Percentiles rank a stretch among this genome's conserved stretches.
Conservation (phyloP, 2,888 invertebrate species). For the Dendrolimus pini region DNA sequence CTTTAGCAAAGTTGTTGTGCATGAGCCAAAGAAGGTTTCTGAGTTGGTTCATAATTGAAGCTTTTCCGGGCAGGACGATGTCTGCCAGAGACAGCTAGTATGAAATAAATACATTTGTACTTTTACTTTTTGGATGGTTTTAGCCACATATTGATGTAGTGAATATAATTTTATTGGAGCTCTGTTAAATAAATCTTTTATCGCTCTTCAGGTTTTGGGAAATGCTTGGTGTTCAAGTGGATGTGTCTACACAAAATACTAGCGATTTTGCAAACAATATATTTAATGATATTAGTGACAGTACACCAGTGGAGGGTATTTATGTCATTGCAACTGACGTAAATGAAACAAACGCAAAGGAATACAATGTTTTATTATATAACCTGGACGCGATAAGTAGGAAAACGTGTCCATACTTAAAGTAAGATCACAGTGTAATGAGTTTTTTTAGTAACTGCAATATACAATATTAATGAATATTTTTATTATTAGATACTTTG, state of each 20-base stretch:
- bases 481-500: slow-evolving; percentile 6
- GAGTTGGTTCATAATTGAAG: no score
- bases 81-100: no score
- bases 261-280: slow-evolving; percentile 4
- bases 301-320: slow-evolving; percentile 8
- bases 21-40: no score
- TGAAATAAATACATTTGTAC: no score
- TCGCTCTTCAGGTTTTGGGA: slow-evolving; percentile 15
- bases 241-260: slow-evolving; percentile 8
- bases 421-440: slow-evolving; percentile 5
- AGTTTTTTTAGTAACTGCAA: neutral
- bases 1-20: no score
- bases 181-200: neutral
- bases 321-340: slow-evolving; percentile 5
- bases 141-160: neutral
- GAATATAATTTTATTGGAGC: no score
- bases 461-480: neutral
- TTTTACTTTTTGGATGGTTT: neutral
- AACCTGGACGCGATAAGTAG: slow-evolving; percentile 5
- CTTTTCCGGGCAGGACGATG: no score
- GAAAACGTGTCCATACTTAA: slow-evolving; percentile 7
- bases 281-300: slow-evolving; percentile 1
- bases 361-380: slow-evolving; percentile 2
- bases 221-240: slow-evolving; percentile 12
- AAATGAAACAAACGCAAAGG: neutral